Percentiles rank a stretch among this genome's conserved stretches.
Conservation (phyloP, 2,888 invertebrate species). For the Hemithea aestivaria region DNA sequence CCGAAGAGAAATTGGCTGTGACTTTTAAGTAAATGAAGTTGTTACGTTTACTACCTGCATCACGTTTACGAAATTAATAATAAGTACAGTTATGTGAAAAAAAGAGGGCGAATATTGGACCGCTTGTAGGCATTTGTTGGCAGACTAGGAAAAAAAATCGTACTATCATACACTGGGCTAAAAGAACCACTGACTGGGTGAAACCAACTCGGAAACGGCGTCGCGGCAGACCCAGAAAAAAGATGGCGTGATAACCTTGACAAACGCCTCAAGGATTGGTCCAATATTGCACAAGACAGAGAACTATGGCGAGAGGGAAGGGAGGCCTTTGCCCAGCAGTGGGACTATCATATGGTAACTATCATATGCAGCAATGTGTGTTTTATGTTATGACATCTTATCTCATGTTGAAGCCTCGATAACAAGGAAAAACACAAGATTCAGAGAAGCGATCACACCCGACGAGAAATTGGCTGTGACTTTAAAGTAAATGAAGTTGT, state of each 20-base stretch:
- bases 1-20: slow-evolving; percentile 13
- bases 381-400: slow-evolving; percentile 13
- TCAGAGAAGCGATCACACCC: slow-evolving; percentile 14
- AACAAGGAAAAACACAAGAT: slow-evolving; percentile 12
- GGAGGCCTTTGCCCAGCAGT: too few relatives aligned
- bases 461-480: slow-evolving; percentile 14
- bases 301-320: too few relatives aligned
- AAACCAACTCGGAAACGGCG: too few relatives aligned
- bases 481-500: slow-evolving; percentile 7
- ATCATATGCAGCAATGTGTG: slow-evolving; percentile 11
- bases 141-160: slow-evolving; percentile 10
- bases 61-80: neutral
- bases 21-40: slow-evolving; percentile 10
- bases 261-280: too few relatives aligned
- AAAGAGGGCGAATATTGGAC: slow-evolving; percentile 11
- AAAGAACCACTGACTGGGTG: too few relatives aligned
- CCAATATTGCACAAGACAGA: too few relatives aligned
- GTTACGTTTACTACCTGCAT: too few relatives aligned
- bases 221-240: too few relatives aligned
- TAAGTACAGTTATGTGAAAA: neutral
- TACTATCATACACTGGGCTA: too few relatives aligned
- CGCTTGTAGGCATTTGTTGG: slow-evolving; percentile 7
- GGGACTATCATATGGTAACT: too few relatives aligned
- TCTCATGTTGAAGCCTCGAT: slow-evolving; percentile 8
- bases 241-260: too few relatives aligned